Base-by-base conservation (phyloP, 2,113 vertebrate species). In the Semnornis frantzii region DNA sequence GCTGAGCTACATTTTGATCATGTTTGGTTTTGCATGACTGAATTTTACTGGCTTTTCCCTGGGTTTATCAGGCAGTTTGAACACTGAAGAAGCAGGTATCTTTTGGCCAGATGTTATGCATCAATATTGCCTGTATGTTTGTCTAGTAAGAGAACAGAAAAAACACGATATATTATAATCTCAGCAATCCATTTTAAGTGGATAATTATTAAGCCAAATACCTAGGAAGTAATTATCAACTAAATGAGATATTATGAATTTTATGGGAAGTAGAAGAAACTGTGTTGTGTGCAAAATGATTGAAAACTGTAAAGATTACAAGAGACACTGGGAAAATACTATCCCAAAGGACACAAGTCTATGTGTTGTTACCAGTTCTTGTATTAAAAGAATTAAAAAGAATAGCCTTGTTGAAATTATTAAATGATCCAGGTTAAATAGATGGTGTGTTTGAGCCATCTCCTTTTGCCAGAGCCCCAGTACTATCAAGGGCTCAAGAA, bases 391-490 rank as follows among this genome's bases (percentile, higher is more conserved):
- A 59, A 50, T 18, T 37, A 16, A 46, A 46, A 18, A 46, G 44
- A 46, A 46, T 3, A 55, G 4, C 58, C 34, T 14, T 1, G 1
- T 3, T 85, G 31, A 74, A 85, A 75, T 37, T 1, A 62, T n/a
- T 23, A 24, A 79, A 58, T 7, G 15, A 42, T 5, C 19, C 31
- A 54, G 15, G 34, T 6, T 65, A 39, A 90, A 89, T 80, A 28
- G 31, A 4, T 63, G 18, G 8, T 25, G 1, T 0, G 48, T 69
- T 69, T 9, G 68, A 59, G 9, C 20, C 0, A 57, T 21, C 4
- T 69, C 34, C 12, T 54, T 2, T 28, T 82, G 10, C 9, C 20
- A 9, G 21, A 59, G 9, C 0, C 4, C 7, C 33, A 82, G 60
- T 52, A 63, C 16, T 46, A 39, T 5, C 10, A 57, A 63, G 2